Percentiles rank a stretch among this genome's conserved stretches.
Evolutionary conservation across 2,113 vertebrate species (phyloP).

Genomic region (Cromileptes altivelis): DNA sequence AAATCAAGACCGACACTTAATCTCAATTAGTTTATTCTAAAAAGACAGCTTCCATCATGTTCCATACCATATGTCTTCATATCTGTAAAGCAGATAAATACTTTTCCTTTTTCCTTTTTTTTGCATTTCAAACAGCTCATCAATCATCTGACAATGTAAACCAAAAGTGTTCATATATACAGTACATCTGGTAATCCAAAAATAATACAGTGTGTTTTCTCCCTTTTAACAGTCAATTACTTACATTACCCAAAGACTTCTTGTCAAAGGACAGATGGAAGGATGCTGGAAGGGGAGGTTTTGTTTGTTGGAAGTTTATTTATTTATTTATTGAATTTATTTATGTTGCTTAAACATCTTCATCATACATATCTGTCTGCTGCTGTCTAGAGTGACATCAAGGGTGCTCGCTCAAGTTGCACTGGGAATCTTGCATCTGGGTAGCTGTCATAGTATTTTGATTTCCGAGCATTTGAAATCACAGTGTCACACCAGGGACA

Average conservation of each 20-base stretch:
- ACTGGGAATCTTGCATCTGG: slow-evolving; percentile 38
- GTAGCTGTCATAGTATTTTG: slow-evolving; percentile 33
- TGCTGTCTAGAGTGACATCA: slow-evolving; percentile 35
- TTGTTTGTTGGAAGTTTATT: slow-evolving; percentile 25
- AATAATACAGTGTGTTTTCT: slow-evolving; percentile 57
- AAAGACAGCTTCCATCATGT: slow-evolving; percentile 65
- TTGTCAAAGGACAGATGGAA: slow-evolving; percentile 16
- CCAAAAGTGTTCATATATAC: slow-evolving; percentile 57
- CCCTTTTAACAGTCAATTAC: slow-evolving; percentile 64
- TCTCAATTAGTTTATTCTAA: slow-evolving; percentile 76
- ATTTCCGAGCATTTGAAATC: slow-evolving; percentile 59
- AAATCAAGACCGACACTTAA: slow-evolving; percentile 33
- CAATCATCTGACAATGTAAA: slow-evolving; percentile 57
- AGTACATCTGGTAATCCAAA: slow-evolving; percentile 58
- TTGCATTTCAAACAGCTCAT: slow-evolving; percentile 59
- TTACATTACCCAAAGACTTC: slow-evolving; percentile 31
- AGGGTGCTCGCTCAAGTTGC: slow-evolving; percentile 35
- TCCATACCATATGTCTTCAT: slow-evolving; percentile 46
- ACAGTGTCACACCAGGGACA: slow-evolving; percentile 45
- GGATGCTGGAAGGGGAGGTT: slow-evolving; percentile 19
- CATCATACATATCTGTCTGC: slow-evolving; percentile 32
- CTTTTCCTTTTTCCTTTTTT: slow-evolving; percentile 33
- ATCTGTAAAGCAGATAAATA: slow-evolving; percentile 69
- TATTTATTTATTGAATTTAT: slow-evolving; percentile 31
- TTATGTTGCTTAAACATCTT: slow-evolving; percentile 22